Base-by-base conservation (phyloP, 2,888 invertebrate genomes). In the Mystacides longicornis region DNA sequence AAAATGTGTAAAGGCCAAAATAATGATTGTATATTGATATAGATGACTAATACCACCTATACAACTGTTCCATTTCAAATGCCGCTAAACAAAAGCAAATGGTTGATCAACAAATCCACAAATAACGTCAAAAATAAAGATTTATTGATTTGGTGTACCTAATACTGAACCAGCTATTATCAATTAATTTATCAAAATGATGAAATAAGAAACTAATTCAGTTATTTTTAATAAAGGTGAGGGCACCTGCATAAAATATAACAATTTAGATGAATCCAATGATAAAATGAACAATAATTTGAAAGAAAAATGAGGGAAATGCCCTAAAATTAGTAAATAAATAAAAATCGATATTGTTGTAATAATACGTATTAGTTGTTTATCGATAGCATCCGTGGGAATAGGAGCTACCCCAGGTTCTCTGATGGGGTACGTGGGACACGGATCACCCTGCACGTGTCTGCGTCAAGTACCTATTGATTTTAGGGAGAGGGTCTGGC, bases 311-410 rank as follows among this genome's bases (percentile, higher is more conserved):
- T 4, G 14, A 37, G 37, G 37, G 37, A 37, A 37, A n/a, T n/a
- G n/a, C n/a, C n/a, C n/a, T n/a, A n/a, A n/a, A n/a, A 37, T 37
- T 37, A n/a, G 16, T 37, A 37, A 37, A 37, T 37, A 37, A 14
- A 7, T 3, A 14, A 37, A 37, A 37, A 37, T 37, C 37, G 37
- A 37, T 37, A 37, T 37, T 37, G n/a, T n/a, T 37, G 7, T 37
- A 14, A 37, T 37, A 37, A 37, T 37, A 16, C 14, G 5, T 37
- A 37, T 37, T 37, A n/a, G 37, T 37, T 37, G 37, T 37, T 37
- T 37, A 37, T 37, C 37, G 37, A 37, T 37, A n/a, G 37, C 37
- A 37, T 37, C 37, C 37, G 37, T 37, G 37, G 37, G 37, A 37
- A 37, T 14, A 37, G 7, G 3, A 37, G 37, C 3, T n/a, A 14